These are phyloP conservation scores for Numenius phaeopus DNA, from an alignment of 2,797 vertebrate species.

Conservation along the genomic window DNA sequence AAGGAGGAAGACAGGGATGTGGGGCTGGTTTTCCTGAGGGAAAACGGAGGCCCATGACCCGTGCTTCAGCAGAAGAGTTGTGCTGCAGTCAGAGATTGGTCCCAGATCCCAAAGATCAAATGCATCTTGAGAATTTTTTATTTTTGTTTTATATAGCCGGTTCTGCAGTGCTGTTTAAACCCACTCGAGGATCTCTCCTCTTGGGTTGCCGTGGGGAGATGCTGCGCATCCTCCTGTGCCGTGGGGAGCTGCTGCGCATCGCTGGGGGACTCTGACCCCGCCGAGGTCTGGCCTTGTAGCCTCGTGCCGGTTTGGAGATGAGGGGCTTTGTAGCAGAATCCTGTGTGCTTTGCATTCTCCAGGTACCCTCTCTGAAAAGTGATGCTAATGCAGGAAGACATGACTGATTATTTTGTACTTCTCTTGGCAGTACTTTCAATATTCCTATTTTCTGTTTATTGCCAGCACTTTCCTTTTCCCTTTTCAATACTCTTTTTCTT, in stretches of 20 bases:
- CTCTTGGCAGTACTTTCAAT: conserved; percentile 10
- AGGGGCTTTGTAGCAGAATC: fast-evolving
- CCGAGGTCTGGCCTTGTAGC: background rate
- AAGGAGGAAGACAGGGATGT: background rate
- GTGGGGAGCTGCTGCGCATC: background rate
- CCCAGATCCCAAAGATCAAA: background rate
- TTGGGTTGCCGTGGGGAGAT: background rate
- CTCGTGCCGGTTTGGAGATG: background rate
- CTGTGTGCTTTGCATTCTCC: background rate
- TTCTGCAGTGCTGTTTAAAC: background rate
- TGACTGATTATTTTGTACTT: background rate
- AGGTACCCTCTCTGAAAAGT: background rate
- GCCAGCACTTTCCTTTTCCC: background rate
- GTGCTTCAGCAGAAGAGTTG: background rate
- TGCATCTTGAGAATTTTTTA: background rate
- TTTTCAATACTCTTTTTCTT: background rate
- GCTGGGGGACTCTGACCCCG: background rate
- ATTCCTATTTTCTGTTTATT: conserved; percentile 6
- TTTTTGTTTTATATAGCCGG: fast-evolving
- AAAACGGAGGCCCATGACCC: background rate
- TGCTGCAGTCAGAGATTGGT: background rate
- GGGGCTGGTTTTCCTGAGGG: background rate
- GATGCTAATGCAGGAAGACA: background rate
- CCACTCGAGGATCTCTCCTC: background rate
- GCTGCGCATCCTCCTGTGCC: no score